Base-by-base conservation (phyloP, 1,140 invertebrate species). In the Saxidomus purpurata region DNA sequence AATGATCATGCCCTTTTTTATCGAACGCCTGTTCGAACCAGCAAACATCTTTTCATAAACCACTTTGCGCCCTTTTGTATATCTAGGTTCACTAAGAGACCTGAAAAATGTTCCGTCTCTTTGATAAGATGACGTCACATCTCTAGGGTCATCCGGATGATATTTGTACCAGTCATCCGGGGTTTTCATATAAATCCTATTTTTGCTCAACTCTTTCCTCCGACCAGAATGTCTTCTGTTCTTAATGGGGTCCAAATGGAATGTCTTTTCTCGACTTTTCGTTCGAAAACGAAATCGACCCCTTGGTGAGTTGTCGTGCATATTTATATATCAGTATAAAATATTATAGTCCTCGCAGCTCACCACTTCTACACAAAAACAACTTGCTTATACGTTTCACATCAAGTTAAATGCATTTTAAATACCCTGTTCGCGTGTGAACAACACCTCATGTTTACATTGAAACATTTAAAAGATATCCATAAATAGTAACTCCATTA, bases 1-100 rank as follows among this genome's bases (percentile, higher is more conserved):
- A 36, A 88, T 88, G 19, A 88, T 81, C 86, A 88, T 88, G 8
- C 74, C 86, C 52, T 88, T 88, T 25, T 25, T 69, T 6, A 36
- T 19, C 22, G 11, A 15, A 8, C 47, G 40, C 19, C 40, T 34
- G 28, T 81, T 67, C 0, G 13, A 25, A 52, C 28, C n/a, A 0
- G 55, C 25, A 67, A 88, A 80, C n/a, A 69, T 22, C 17, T 69
- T 88, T 34, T 81, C 61, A 36, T 69, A 88, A 3, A 88, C 86
- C 4, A 88, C 40, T 71, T 88, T 88, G 2, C 86, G 86, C 13
- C 86, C 86, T 36, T 31, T 38, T 11, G 34, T 47, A 19, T 38
- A 34, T 28, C 36, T n/a, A 0, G 76, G 74, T n/a, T 36, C 61
- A 34, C 34, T 67, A 31, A 67, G 36, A 25, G 55, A 25, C 22